Base-by-base conservation (phyloP, 1,140 invertebrate species). In the Pogonognathellus flavescens region DNA sequence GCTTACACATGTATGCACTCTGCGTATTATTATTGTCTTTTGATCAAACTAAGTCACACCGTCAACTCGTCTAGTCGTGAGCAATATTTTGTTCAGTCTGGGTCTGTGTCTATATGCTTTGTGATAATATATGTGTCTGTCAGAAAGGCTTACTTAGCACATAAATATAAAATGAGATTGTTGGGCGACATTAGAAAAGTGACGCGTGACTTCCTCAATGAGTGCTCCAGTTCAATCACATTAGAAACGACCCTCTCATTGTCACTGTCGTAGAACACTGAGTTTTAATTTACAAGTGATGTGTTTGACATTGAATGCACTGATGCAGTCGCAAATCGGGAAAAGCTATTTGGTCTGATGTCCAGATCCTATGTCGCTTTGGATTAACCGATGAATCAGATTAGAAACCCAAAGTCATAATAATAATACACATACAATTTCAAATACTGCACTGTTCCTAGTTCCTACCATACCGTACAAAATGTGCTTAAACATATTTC, bases 151-250 rank as follows among this genome's bases (percentile, higher is more conserved):
- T 41, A 41, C 2, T 41, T 41, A 41, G 31, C 6, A 1, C 6
- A 1, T 41, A n/a, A n/a, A 41, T 41, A 41, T 41, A 6, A 41
- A 41, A 41, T n/a, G 25, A 50, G 31, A 76, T 76, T 76, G 70
- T 50, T 50, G 70, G 70, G 49, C 70, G 49, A 76, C 70, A 76
- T 76, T 76, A 31, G 41, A 18, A 76, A 50, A 76, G 14, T 16
- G 70, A 76, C 70, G 70, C 70, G 70, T 76, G 70, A 76, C 70
- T 76, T 76, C 41, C 70, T 76, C 70, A 50, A n/a, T 76, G 70
- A 76, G 70, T 76, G 70, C 70, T 41, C 31, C 9, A 18, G 31
- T 31, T 76, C 70, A 76, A 50, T 76, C 70, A 76, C 16, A 76
- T 76, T 50, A 76, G 70, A 76, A 76, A 76, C 25, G 70, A 76